Percentiles rank a stretch among this genome's conserved stretches.
phyloP scores from a whole-genome alignment of 2,113 vertebrate genomes.

The Hoplias malabaricus region DNA sequence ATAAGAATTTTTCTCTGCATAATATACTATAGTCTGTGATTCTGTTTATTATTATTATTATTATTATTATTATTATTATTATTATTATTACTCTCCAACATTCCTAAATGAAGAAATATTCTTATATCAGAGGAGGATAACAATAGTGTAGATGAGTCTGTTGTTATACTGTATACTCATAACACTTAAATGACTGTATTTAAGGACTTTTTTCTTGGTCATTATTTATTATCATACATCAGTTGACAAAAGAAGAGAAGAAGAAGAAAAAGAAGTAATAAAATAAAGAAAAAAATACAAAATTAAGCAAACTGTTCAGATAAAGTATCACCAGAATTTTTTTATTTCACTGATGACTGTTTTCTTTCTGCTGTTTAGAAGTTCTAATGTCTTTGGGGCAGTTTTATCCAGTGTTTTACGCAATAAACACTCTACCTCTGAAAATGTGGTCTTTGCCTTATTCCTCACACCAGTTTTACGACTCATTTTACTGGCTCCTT shows the following conservation, averaged over 20 bases:
- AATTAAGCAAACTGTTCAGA: slow-evolving; percentile 74
- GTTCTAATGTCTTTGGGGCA: slow-evolving; percentile 86
- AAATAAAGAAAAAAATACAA: not conserved
- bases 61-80: slow-evolving; percentile 84
- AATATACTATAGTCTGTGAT: slow-evolving; percentile 83
- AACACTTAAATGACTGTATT: slow-evolving; percentile 88
- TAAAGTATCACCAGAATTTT: slow-evolving; percentile 83
- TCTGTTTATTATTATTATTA: slow-evolving; percentile 79
- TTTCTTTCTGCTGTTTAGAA: slow-evolving; percentile 84
- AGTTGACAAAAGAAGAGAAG: slow-evolving; percentile 78
- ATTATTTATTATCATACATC: slow-evolving; percentile 93
- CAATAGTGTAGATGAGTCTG: slow-evolving; percentile 84
- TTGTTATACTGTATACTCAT: slow-evolving; percentile 78
- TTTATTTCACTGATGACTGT: slow-evolving; percentile 80
- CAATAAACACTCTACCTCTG: slow-evolving; percentile 93
- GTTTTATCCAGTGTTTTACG: slow-evolving; percentile 86
- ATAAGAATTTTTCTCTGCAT: slow-evolving; percentile 66
- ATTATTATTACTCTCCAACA: slow-evolving; percentile 79
- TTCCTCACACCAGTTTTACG: slow-evolving; percentile 17
- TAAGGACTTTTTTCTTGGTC: slow-evolving; percentile 85
- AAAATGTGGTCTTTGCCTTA: slow-evolving; percentile 41
- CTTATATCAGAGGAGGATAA: slow-evolving; percentile 76
- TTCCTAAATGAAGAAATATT: slow-evolving; percentile 82
- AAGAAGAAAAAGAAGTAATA: not conserved
- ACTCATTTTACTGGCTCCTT: slow-evolving; percentile 33